Evolutionary conservation across 2,113 vertebrate species (phyloP).

Genomic region (Corythoichthys haematopterus): DNA sequence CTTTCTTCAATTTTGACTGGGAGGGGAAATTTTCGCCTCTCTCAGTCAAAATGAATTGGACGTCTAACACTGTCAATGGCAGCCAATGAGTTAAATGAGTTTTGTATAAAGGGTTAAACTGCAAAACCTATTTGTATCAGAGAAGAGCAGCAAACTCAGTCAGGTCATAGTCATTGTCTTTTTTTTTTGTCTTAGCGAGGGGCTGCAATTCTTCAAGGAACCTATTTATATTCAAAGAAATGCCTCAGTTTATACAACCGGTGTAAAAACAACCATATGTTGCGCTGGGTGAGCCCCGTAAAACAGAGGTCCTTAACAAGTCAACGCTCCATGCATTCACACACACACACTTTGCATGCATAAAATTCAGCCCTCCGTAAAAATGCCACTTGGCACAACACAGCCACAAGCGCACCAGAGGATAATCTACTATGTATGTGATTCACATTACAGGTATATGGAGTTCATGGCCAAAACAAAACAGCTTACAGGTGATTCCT

Average conservation of each 20-base stretch:
- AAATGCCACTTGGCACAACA: not conserved
- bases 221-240: constrained; percentile 62
- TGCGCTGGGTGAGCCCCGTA: constrained; percentile 54
- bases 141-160: not conserved
- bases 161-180: not conserved
- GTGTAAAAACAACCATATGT: constrained; percentile 71
- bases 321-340: not conserved
- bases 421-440: not conserved
- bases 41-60: no score
- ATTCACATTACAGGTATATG: not conserved
- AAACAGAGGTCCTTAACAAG: constrained; percentile 60
- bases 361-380: constrained; percentile 9
- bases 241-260: constrained; percentile 56
- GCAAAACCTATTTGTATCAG: no score
- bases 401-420: constrained; percentile 4
- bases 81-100: no score
- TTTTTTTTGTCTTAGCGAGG: not conserved
- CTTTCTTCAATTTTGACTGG: no score
- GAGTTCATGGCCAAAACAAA: not conserved
- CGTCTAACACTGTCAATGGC: no score
- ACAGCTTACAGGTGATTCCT: not conserved
- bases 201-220: constrained; percentile 30
- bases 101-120: no score
- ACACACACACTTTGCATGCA: constrained; percentile 11
- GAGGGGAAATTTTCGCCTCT: no score